phyloP scores from a whole-genome alignment of 2,113 vertebrate genomes.

The Syrrhaptes paradoxus region DNA sequence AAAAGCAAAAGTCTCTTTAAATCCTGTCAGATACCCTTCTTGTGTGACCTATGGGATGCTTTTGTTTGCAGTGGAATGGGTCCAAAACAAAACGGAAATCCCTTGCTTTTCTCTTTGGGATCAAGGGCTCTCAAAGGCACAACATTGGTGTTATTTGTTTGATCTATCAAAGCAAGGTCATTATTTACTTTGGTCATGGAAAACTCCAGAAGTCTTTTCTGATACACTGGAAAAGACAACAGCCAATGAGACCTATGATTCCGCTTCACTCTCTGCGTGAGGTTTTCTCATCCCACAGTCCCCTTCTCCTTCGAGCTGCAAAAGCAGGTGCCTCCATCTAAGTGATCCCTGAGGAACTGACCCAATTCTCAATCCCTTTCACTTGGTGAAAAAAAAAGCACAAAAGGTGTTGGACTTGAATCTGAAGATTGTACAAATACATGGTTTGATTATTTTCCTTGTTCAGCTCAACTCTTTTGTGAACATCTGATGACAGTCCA shows the following conservation, averaged over 20 bases:
- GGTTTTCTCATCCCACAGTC: background rate
- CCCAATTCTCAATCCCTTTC: background rate
- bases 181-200: background rate
- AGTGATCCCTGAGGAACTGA: background rate
- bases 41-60: background rate
- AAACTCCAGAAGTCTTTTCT: background rate
- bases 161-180: background rate
- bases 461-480: background rate
- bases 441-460: background rate
- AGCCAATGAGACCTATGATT: background rate
- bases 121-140: conserved; percentile 17
- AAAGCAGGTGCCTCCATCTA: background rate
- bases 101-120: conserved; percentile 13
- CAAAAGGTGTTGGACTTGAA: background rate
- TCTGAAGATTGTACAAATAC: background rate
- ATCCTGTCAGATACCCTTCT: background rate
- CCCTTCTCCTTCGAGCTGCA: background rate
- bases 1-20: background rate
- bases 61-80: conserved; percentile 14
- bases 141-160: background rate
- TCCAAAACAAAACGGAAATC: conserved; percentile 40
- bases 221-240: background rate
- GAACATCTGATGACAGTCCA: background rate
- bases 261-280: background rate
- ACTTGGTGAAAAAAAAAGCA: background rate